Evolutionary conservation across 2,888 invertebrate genomes (phyloP).

Genomic region (Scaptomyza flava): DNA sequence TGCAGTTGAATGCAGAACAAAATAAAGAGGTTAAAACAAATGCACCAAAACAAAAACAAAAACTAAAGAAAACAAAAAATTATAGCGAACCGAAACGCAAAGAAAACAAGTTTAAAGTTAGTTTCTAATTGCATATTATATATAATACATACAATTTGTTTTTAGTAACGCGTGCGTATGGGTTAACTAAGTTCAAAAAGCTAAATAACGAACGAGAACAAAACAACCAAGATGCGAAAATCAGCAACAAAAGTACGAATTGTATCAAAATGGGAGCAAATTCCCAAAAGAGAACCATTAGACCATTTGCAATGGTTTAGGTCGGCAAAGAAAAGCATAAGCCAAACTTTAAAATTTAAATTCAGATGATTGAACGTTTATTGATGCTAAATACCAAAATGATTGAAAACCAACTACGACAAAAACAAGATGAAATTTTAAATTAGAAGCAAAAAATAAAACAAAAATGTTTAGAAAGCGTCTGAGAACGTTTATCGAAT

Average conservation of each 20-base stretch:
- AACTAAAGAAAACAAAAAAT: constrained; percentile 37
- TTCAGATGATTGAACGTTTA: constrained; percentile 32
- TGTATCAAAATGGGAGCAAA: constrained; percentile 38
- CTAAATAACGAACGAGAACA: constrained; percentile 4
- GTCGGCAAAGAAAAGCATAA: constrained; percentile 13
- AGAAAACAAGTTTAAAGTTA: constrained; percentile 60
- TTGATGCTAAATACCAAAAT: constrained; percentile 51
- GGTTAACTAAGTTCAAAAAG: constrained; percentile 68
- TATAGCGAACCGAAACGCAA: constrained; percentile 48
- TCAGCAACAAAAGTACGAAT: constrained; percentile 14
- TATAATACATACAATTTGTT: constrained; percentile 52
- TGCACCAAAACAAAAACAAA: constrained; percentile 60
- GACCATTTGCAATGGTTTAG: constrained; percentile 44
- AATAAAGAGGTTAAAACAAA: constrained; percentile 42
- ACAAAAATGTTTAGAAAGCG: constrained; percentile 16
- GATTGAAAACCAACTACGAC: constrained; percentile 18
- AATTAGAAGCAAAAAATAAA: constrained; percentile 2
- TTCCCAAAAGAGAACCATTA: constrained; percentile 46
- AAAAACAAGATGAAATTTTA: constrained; percentile 7
- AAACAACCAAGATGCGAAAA: constrained; percentile 13
- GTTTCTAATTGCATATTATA: constrained; percentile 72
- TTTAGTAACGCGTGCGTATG: constrained; percentile 63
- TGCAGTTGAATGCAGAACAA: constrained; percentile 16
- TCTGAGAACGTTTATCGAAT: constrained; percentile 20
- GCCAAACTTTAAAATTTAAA: constrained; percentile 31